Conservation (phyloP, 37 sponge, comb jelly and placozoan species). For the Agelas oroides region DNA sequence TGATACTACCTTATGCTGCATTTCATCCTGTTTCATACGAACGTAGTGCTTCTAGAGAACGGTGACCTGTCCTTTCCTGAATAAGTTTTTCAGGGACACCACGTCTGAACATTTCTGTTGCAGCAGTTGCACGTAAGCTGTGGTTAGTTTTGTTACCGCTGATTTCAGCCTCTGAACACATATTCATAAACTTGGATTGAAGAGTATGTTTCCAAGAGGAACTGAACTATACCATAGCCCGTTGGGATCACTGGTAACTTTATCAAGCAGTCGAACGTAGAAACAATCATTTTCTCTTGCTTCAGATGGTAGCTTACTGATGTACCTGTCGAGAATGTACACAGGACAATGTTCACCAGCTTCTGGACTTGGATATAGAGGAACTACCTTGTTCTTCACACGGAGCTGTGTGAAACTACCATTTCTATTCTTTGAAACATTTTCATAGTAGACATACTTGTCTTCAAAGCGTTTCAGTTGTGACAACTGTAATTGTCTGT, state of each 20-base stretch:
- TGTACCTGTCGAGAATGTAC: conserved; percentile 1
- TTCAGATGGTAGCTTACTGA: background rate
- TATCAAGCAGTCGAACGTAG: too few relatives aligned
- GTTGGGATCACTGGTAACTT: too few relatives aligned
- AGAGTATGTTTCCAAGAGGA: background rate
- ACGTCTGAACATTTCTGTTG: background rate
- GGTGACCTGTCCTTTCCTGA: too few relatives aligned
- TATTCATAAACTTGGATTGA: background rate
- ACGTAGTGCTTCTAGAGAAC: too few relatives aligned
- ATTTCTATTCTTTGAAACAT: conserved; percentile 4
- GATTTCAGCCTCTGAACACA: background rate
- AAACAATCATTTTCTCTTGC: too few relatives aligned
- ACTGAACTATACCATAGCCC: background rate
- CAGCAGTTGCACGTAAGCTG: background rate
- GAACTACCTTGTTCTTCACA: conserved; percentile 20
- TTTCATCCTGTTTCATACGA: too few relatives aligned
- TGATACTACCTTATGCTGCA: too few relatives aligned
- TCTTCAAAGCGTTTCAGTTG: background rate
- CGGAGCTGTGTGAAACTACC: conserved; percentile 2
- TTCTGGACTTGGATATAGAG: background rate
- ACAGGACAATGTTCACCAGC: conserved; percentile 11
- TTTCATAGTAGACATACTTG: background rate
- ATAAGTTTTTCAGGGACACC: too few relatives aligned
- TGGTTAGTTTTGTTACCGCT: background rate
- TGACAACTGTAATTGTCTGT: background rate